Conservation (phyloP, 2,113 vertebrate genomes). For the Ammodytes marinus region DNA sequence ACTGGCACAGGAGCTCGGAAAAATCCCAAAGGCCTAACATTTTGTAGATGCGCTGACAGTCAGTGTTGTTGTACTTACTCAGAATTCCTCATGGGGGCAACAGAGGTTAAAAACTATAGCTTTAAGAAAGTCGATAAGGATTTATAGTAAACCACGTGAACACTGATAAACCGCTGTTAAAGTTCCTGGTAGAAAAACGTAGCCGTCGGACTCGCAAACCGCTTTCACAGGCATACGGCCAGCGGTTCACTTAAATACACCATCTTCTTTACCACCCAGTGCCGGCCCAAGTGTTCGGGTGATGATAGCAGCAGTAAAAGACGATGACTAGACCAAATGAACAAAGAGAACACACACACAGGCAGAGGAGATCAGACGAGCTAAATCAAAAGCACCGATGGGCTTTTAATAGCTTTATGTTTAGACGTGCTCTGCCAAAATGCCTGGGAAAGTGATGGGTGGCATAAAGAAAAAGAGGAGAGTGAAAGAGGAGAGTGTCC, state of each 20-base stretch:
- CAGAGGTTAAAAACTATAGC: too few species aligned
- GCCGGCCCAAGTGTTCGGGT: conserved; percentile 6
- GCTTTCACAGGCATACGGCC: neutral
- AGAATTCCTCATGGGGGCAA: too few species aligned
- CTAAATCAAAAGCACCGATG: conserved; percentile 43
- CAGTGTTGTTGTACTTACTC: too few species aligned
- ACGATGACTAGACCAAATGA: conserved; percentile 34
- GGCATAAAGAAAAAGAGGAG: conserved; percentile 1
- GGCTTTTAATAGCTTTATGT: conserved; percentile 65
- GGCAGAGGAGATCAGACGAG: conserved; percentile 17
- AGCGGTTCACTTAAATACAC: neutral
- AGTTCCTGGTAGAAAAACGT: neutral
- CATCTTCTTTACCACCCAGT: neutral
- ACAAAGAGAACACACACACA: conserved; percentile 32
- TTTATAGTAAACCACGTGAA: neutral
- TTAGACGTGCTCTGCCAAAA: conserved; percentile 23
- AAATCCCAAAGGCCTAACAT: too few species aligned
- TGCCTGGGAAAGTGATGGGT: conserved; percentile 33
- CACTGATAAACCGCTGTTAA: neutral
- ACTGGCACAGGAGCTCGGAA: too few species aligned
- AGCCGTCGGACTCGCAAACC: neutral
- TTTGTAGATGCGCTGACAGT: too few species aligned
- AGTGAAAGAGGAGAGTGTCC: conserved; percentile 8
- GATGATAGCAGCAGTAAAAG: conserved; percentile 27
- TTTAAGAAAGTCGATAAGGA: neutral